Evolutionary conservation across 1,140 invertebrate species (phyloP).

Genomic region (Aethina tumida): DNA sequence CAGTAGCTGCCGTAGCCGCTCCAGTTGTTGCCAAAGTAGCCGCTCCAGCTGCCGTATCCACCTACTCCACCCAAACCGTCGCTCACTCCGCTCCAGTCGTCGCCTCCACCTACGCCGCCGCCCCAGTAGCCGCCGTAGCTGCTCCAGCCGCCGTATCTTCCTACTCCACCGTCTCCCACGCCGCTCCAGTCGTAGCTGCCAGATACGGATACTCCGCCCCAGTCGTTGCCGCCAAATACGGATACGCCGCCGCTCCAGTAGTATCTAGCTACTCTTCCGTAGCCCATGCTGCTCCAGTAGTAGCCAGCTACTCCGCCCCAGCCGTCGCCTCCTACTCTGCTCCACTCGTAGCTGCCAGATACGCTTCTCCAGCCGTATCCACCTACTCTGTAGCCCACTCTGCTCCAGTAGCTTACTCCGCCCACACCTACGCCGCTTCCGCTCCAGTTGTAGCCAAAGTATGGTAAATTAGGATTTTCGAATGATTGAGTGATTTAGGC

Average conservation of each 20-base stretch:
- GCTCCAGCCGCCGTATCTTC: conserved; percentile 7
- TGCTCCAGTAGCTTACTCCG: conserved; percentile 6
- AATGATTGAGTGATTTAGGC: conserved; percentile 4
- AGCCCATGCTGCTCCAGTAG: conserved; percentile 5
- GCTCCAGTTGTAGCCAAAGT: conserved; percentile 1
- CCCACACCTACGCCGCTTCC: conserved; percentile 6
- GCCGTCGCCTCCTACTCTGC: conserved; percentile 3
- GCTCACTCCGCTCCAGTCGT: conserved; percentile 2
- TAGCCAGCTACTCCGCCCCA: neutral
- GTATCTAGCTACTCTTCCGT: neutral
- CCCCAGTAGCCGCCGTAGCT: conserved; percentile 7
- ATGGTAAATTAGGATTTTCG: conserved; percentile 3
- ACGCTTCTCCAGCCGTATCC: neutral
- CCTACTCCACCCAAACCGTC: conserved; percentile 3
- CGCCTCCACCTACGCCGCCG: neutral
- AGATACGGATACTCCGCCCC: conserved; percentile 22
- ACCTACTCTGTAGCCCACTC: neutral
- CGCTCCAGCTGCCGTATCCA: too few relatives aligned
- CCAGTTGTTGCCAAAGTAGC: too few relatives aligned
- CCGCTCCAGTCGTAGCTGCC: conserved; percentile 23
- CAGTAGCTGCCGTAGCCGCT: too few relatives aligned
- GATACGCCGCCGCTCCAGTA: conserved; percentile 1
- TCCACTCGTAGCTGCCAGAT: neutral
- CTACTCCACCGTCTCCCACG: conserved; percentile 9
- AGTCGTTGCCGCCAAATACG: conserved; percentile 1